A percentile compares a stretch with the other conserved stretches of the same genome.
Evolutionary conservation across 1,140 invertebrate genomes (phyloP).

Genomic region (Drosophila nigromelanica): DNA sequence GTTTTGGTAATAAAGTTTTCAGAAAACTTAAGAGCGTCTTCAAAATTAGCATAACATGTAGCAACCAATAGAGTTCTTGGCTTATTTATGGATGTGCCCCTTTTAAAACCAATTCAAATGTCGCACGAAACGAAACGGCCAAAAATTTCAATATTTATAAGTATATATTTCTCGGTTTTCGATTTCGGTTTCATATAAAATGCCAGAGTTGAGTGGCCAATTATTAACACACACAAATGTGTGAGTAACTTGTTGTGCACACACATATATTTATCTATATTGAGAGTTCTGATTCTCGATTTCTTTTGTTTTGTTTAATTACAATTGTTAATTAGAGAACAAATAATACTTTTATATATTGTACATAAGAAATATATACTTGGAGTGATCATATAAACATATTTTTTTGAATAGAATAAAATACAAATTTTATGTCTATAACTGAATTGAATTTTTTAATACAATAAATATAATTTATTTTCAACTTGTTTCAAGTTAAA

Average conservation of each 20-base stretch:
- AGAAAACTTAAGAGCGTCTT: slow-evolving; percentile 44
- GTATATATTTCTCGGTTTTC: slow-evolving; percentile 41
- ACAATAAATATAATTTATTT: too few species aligned
- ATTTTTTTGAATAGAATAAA: not conserved
- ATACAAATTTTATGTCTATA: not conserved
- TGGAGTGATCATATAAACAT: too few species aligned
- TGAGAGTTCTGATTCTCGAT: too few species aligned
- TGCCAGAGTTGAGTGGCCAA: slow-evolving; percentile 67
- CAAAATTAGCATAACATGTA: slow-evolving; percentile 70
- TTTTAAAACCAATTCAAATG: slow-evolving; percentile 56
- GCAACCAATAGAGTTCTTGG: slow-evolving; percentile 22
- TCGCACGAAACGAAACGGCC: slow-evolving; percentile 23
- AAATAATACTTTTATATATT: not conserved
- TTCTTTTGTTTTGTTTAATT: too few species aligned
- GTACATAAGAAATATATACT: not conserved
- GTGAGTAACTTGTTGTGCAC: slow-evolving; percentile 24
- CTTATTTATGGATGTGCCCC: slow-evolving; percentile 66
- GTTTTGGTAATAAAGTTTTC: slow-evolving; percentile 56
- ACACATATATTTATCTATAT: too few species aligned
- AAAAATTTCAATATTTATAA: slow-evolving; percentile 72
- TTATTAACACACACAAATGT: slow-evolving; percentile 16
- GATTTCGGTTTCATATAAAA: slow-evolving; percentile 42
- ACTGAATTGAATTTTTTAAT: not conserved
- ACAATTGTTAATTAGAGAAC: too few species aligned
- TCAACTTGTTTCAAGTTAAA: too few species aligned